Base-by-base conservation (phyloP, 1,140 invertebrate species). In the Apis florea region DNA sequence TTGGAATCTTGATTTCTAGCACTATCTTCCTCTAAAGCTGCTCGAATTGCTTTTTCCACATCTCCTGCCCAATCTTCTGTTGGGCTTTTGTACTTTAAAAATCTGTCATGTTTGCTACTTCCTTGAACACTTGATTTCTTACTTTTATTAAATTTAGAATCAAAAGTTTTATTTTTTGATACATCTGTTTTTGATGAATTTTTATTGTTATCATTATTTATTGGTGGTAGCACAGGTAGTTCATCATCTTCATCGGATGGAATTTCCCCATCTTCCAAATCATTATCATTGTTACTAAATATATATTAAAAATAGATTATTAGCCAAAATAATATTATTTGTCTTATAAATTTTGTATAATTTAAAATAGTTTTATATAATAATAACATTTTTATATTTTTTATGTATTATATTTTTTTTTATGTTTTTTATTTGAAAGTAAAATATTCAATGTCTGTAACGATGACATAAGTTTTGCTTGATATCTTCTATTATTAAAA, bases 51-150 rank as follows among this genome's bases (percentile, higher is more conserved):
- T 91, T 96, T 96, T 89, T 97, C 96, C 84, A 97, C 96, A 91
- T 95, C 96, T 47, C 95, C 95, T 61, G 96, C 96, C 93, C 96
- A 97, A 93, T 97, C 96, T 88, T 97, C 96, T 88, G 95, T 94
- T 31, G 93, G 90, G 84, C 86, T 90, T 80, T 94, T 94, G 61
- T 92, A 92, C 26, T 93, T 92, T 68, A 82, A 85, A 53, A 89
- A 90, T 82, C 92, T 88, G 64, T 93, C 92, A 13, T 89, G 86
- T 47, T 90, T 89, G 47, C 80, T 73, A 74, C 70, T 86, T 79
- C 78, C 58, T 63, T 87, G 84, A 54, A 68, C 26, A 63, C 49
- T 64, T 11, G 84, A 78, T 61, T 91, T 92, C 83, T 92, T 94
- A 67, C 69, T 93, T 72, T 92, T 93, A 77, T 83, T 89, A 70